Percentiles rank a stretch among this genome's conserved stretches.
Conservation (phyloP, 1,140 invertebrate genomes). For the Lordiphosa mommai region DNA sequence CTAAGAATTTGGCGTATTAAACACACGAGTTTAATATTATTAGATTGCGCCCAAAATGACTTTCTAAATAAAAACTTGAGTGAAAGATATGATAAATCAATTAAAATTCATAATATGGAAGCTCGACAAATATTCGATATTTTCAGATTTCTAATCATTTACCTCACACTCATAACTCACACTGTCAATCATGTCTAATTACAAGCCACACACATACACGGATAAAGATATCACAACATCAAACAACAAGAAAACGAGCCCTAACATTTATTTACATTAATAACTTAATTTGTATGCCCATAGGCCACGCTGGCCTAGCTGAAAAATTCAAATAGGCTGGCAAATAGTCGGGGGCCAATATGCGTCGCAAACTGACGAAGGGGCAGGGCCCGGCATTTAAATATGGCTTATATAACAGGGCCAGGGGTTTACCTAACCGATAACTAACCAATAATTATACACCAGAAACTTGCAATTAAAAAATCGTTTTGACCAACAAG, state of each 20-base stretch:
- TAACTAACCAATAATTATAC: conserved; percentile 71
- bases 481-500: conserved; percentile 62
- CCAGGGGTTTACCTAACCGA: conserved; percentile 57
- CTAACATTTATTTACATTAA: conserved; percentile 35
- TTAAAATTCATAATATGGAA: too few species aligned
- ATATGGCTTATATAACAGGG: conserved; percentile 63
- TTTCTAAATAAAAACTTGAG: not conserved
- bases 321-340: conserved; percentile 28
- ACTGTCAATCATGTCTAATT: conserved; percentile 53
- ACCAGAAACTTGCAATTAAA: conserved; percentile 61
- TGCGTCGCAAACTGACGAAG: not conserved
- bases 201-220: conserved; percentile 20
- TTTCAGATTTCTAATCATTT: conserved; percentile 27
- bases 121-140: not conserved
- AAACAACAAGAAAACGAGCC: not conserved
- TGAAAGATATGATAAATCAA: too few species aligned
- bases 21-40: too few species aligned
- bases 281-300: conserved; percentile 65
- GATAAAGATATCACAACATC: not conserved
- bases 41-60: not conserved
- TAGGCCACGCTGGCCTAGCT: conserved; percentile 38
- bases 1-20: too few species aligned
- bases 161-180: conserved; percentile 10
- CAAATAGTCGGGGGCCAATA: conserved; percentile 11
- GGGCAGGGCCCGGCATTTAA: conserved; percentile 37